Base-by-base conservation (phyloP, 1,140 invertebrate genomes). In the Aethina tumida region DNA sequence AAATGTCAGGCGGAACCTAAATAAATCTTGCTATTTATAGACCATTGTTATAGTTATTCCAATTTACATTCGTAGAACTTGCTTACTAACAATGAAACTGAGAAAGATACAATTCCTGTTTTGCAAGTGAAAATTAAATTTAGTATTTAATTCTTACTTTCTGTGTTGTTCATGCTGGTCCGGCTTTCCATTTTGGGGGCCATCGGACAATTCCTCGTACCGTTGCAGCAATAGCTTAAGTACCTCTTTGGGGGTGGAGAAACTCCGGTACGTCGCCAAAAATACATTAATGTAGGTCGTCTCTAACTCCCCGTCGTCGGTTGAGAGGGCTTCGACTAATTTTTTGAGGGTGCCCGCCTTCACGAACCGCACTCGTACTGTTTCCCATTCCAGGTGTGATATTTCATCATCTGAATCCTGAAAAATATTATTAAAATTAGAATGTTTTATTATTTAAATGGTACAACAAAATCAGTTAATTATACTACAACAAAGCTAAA, bases 211-310 rank as follows among this genome's bases (percentile, higher is more conserved):
- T 6, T 77, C 74, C 55, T 80, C 78, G 57, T 82, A 94, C 49
- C 88, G 75, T 48, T 81, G 73, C 36, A 90, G 64, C 32, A 95
- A 64, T 28, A 89, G 66, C 43, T 82, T 78, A 30, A 97, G 68
- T 12, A 98, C 91, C 60, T 84, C 75, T 38, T 71, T 71, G 16
- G 85, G 73, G 9, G 77, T 81, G 30, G 86, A 79, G 61, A 94
- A 95, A 12, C 58, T 82, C 39, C 91, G 70, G 60, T 93, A 96
- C 0, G 92, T 96, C 27, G 90, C 88, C 39, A 98, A 77, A 67
- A 97, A 99, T 2, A 97, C 89, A 62, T 97, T 97, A 59, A 97
- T 89, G 64, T 97, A 97, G 5, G 91, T 95, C 21, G 91, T 95
- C 67, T 98, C 94, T 47, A 97, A 70, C 65, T 97, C 92, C 18